These are phyloP conservation scores for Stomatorhinus walkeri DNA, from an alignment of 2,797 vertebrate species.

Conservation along the genomic window DNA sequence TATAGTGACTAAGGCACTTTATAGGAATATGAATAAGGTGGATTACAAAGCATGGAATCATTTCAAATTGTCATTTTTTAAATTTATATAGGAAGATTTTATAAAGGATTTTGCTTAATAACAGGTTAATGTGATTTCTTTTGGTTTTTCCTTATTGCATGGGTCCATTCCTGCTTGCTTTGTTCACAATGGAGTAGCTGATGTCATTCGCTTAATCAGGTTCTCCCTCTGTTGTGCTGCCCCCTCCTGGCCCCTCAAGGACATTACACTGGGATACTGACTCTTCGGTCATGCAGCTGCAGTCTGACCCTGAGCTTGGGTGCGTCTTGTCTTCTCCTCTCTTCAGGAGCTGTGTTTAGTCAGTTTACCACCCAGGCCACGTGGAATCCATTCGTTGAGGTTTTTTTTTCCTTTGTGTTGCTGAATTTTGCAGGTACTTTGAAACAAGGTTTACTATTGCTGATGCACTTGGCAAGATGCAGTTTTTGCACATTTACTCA, in stretches of 20 bases:
- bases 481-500: background rate
- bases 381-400: background rate
- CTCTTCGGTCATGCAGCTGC: constrained; percentile 96
- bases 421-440: background rate
- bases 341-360: constrained; percentile 5
- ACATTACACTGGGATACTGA: constrained; percentile 99
- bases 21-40: background rate
- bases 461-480: background rate
- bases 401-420: background rate
- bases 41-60: background rate
- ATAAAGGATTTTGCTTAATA: background rate
- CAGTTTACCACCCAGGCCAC: background rate
- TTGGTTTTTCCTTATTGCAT: background rate
- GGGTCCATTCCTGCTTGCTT: background rate
- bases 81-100: background rate
- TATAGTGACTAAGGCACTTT: background rate
- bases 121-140: background rate
- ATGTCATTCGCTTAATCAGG: background rate
- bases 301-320: constrained; percentile 96
- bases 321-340: constrained; percentile 64
- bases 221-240: constrained; percentile 40
- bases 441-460: background rate
- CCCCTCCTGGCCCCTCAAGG: constrained; percentile 70
- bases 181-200: background rate
- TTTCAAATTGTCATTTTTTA: background rate